Conservation (phyloP, 2,888 invertebrate genomes). For the Hydrotaea diabolus region DNA sequence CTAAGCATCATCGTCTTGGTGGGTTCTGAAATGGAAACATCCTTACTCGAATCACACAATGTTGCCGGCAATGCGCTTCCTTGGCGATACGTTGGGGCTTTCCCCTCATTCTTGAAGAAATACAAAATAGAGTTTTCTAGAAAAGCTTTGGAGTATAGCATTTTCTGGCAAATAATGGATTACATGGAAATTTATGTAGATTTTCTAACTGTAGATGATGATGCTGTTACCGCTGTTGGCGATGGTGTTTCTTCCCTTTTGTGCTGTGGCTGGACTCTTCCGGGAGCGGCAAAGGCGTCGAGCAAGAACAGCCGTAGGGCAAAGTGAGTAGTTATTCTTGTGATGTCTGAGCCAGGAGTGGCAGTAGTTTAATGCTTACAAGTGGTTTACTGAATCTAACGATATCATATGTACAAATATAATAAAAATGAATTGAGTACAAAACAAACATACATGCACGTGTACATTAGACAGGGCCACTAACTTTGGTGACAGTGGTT, state of each 20-base stretch:
- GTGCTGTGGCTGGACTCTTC: neutral
- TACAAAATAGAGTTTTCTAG: neutral
- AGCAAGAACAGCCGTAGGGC: neutral
- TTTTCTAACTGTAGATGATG: conserved; percentile 23
- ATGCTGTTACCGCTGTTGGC: neutral
- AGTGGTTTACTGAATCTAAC: conserved; percentile 2
- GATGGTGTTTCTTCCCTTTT: neutral
- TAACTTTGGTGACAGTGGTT: too few relatives aligned
- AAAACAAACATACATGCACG: too few relatives aligned
- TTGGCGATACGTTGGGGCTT: too few relatives aligned
- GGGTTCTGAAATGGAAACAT: neutral
- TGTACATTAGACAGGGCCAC: too few relatives aligned
- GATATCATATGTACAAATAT: neutral
- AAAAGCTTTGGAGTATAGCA: neutral
- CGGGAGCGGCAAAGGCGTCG: too few relatives aligned
- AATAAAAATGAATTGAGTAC: conserved; percentile 15
- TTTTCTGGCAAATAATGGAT: conserved; percentile 44
- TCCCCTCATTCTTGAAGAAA: too few relatives aligned
- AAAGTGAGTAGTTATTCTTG: neutral
- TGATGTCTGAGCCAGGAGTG: neutral
- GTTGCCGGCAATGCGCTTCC: neutral
- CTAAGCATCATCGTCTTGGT: neutral
- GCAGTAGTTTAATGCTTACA: conserved; percentile 32
- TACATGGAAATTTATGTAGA: conserved; percentile 52
- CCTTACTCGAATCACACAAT: neutral